Evolutionary conservation across 2,888 invertebrate species (phyloP), one percentile per base, ranked within the genome.

Genomic region (Coenonympha glycerion): DNA sequence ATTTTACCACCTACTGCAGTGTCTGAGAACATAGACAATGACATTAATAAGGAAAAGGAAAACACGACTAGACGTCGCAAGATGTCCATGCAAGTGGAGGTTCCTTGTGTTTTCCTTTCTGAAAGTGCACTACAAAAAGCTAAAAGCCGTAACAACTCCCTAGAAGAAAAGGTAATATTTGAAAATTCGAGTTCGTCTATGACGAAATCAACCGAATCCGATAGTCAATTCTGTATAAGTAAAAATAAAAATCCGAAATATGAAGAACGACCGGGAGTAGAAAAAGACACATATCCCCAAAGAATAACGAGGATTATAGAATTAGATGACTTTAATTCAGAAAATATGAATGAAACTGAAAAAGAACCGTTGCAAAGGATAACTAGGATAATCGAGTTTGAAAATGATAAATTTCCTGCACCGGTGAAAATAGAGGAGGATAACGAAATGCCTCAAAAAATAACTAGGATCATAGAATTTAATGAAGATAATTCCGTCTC

Each of bases 71-170:
- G 87, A 61, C 71, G 79, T 63, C 74, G 88, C 53, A 88, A 87
- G 70, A 79, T 87, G 77, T 87, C 88, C 44, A 87, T 87, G 86
- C 88, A 88, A 72, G 82, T 88, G 47, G 88, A 88, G 66, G 88
- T 88, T 30, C 88, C 88, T 42, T 88, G 88, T 71, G 88, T 88
- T 61, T 88, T 88, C 64, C 76, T 88, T 42, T 79, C 86, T 51
- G 88, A 88, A 72, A 85, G 79, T 65, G 83, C 80, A 52, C 66
- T 85, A 55, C 82, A 85, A 63, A 85, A 83, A 63, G 86, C 82
- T 53, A 87, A 84, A 64, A 78, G 76, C 59, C 81, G 86, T 53
- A 79, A 72, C 61, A 81, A 84, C 66, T 86, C 87, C 52, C 66
- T 84, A 63, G 87, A 87, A 63, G 87, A 87, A 70, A 79, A 75